Conservation (phyloP, 2,113 vertebrate genomes). For the Nesogale talazaci region DNA sequence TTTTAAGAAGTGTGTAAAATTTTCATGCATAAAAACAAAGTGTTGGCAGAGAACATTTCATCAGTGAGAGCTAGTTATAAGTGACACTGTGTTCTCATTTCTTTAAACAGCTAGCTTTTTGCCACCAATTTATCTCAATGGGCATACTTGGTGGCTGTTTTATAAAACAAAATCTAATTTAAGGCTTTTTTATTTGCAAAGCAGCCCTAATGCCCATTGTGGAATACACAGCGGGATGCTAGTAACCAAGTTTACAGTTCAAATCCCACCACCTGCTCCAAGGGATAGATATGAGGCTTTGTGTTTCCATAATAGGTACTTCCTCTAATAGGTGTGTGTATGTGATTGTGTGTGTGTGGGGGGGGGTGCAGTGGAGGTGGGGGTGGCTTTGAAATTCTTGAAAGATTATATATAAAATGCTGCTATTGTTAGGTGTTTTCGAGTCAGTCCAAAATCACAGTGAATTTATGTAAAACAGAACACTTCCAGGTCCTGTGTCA, state of each 20-base stretch:
- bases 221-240: too few species aligned
- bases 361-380: neutral
- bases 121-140: neutral
- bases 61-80: neutral
- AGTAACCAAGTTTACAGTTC: too few species aligned
- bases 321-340: neutral
- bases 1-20: neutral
- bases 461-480: too few species aligned
- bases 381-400: neutral
- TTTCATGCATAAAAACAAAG: neutral
- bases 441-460: too few species aligned
- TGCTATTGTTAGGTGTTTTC: too few species aligned
- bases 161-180: neutral
- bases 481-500: too few species aligned
- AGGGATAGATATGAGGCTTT: too few species aligned
- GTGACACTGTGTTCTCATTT: neutral
- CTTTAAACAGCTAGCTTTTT: neutral
- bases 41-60: slow-evolving; percentile 5
- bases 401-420: neutral
- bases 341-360: neutral
- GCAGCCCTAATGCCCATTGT: too few species aligned
- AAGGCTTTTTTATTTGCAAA: too few species aligned
- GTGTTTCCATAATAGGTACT: neutral
- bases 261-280: too few species aligned
- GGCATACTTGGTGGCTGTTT: neutral